These are phyloP conservation scores for Melolontha melolontha DNA, from an alignment of 2,888 invertebrate species.

Conservation along the genomic window DNA sequence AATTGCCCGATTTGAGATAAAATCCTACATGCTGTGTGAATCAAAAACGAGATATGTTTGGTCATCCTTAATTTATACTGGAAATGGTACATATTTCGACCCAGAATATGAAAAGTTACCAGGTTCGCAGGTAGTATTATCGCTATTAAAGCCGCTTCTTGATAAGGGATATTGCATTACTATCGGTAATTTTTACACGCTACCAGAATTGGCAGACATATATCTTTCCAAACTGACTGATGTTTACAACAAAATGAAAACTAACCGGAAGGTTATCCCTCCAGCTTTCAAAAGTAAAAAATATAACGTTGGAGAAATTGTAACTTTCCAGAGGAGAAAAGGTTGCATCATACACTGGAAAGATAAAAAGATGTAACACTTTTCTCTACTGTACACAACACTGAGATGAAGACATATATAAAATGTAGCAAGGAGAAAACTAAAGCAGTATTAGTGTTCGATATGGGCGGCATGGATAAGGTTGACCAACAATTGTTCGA, in stretches of 20 bases:
- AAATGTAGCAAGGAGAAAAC: constrained; percentile 8
- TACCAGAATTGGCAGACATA: constrained; percentile 45
- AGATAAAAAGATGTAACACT: constrained; percentile 41
- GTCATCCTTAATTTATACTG: constrained; percentile 52
- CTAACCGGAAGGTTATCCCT: too few relatives aligned
- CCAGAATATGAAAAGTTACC: constrained; percentile 22
- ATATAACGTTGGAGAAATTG: constrained; percentile 41
- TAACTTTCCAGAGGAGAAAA: constrained; percentile 47
- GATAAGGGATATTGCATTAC: constrained; percentile 44
- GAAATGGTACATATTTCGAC: constrained; percentile 39
- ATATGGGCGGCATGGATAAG: constrained; percentile 54
- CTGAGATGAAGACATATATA: constrained; percentile 6
- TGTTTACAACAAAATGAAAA: constrained; percentile 45
- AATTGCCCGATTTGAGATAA: constrained; percentile 55
- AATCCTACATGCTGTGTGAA: constrained; percentile 55
- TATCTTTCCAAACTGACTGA: constrained; percentile 45
- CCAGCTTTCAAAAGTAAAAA: constrained; percentile 41
- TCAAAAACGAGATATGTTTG: constrained; percentile 54
- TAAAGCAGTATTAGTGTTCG: constrained; percentile 46
- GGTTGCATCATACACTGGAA: constrained; percentile 49
- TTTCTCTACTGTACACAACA: constrained; percentile 45
- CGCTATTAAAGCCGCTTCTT: constrained; percentile 22
- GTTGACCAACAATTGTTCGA: constrained; percentile 49
- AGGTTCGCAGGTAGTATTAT: constrained; percentile 16
- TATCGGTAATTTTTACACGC: constrained; percentile 51